Percentiles rank a stretch among this genome's conserved stretches.
Conservation (phyloP, 2,797 vertebrate species). For the Hippopotamyrus pictus region DNA sequence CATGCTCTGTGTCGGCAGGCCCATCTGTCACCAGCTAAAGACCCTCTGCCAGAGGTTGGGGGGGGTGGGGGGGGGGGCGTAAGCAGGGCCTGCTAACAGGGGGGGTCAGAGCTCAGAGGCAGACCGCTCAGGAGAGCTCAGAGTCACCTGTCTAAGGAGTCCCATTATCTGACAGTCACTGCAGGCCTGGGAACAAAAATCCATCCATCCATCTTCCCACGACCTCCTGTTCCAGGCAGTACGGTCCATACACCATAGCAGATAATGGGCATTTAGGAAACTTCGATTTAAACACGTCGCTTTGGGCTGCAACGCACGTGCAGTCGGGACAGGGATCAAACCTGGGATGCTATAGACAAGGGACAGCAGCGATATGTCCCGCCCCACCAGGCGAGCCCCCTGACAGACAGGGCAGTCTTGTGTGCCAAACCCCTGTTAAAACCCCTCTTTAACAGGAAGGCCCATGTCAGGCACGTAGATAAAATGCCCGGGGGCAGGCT, state of each 20-base stretch:
- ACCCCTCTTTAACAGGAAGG: background rate
- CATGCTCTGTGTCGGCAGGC: background rate
- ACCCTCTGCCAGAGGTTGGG: background rate
- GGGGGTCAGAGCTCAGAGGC: background rate
- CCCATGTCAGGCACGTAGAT: background rate
- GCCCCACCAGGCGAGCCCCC: background rate
- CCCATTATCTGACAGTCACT: background rate
- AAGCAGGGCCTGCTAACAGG: background rate
- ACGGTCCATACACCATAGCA: background rate
- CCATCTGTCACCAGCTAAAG: constrained; percentile 4
- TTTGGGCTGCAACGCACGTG: background rate
- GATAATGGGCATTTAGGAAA: background rate
- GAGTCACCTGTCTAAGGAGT: background rate
- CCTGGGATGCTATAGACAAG: background rate
- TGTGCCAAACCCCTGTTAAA: background rate
- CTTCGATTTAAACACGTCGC: background rate
- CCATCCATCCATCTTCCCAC: background rate
- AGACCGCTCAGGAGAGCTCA: background rate
- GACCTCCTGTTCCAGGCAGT: background rate
- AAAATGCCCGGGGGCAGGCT: background rate
- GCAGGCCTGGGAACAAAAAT: background rate
- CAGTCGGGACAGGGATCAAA: background rate
- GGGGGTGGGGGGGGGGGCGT: background rate
- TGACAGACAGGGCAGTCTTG: background rate
- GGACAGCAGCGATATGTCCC: background rate